phyloP scores from a whole-genome alignment of 2,888 invertebrate species.

The Diarsia dahlii region DNA sequence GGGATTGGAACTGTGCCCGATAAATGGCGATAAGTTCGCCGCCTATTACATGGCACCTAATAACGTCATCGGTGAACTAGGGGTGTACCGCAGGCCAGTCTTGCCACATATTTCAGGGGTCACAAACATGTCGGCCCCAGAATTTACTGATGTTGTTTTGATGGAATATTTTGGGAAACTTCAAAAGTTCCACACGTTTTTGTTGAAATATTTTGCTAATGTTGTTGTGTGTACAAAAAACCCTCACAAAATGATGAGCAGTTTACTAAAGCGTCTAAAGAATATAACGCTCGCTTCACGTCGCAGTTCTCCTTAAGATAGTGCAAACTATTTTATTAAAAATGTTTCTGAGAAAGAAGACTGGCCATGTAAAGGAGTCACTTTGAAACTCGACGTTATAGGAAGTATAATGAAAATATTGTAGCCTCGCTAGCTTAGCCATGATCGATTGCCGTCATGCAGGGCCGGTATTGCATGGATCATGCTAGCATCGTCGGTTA shows the following conservation, averaged over 20 bases:
- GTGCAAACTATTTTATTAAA: constrained; percentile 59
- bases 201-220: constrained; percentile 37
- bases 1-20: constrained; percentile 66
- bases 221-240: constrained; percentile 28
- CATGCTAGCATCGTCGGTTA: constrained; percentile 50
- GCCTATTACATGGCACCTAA: constrained; percentile 63
- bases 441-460: constrained; percentile 61
- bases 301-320: constrained; percentile 29
- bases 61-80: constrained; percentile 62
- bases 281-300: constrained; percentile 5
- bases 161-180: constrained; percentile 44
- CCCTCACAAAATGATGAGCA: constrained; percentile 4
- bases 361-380: constrained; percentile 46
- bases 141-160: constrained; percentile 45
- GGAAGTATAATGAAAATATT: constrained; percentile 58
- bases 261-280: constrained; percentile 15
- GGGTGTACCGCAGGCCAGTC: constrained; percentile 47
- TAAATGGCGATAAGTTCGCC: constrained; percentile 59
- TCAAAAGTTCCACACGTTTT: constrained; percentile 28
- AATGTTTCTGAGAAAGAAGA: constrained; percentile 49
- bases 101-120: constrained; percentile 56
- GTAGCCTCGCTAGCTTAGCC: constrained; percentile 52
- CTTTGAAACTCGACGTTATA: constrained; percentile 53
- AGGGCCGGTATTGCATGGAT: constrained; percentile 56
- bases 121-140: constrained; percentile 38